Base-by-base conservation (phyloP, 2,797 vertebrate genomes). In the Vespertilio murinus region DNA sequence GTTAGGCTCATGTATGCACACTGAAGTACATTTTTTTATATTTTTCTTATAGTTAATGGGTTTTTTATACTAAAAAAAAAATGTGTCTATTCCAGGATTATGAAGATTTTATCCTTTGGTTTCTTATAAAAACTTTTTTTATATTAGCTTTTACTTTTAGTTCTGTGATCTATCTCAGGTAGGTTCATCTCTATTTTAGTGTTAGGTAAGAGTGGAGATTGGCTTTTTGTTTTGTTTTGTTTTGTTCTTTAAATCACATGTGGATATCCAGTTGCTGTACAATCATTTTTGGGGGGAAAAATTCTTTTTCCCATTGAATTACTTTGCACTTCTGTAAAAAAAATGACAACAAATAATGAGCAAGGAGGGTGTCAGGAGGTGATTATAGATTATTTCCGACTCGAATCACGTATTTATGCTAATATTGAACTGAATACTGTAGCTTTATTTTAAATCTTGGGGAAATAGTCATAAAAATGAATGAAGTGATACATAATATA, bases 391-490 rank as follows among this genome's bases (percentile, higher is more conserved):
- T 79, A 65, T 71, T 78, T 94, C 71, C 83, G 6, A 75, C 28
- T 88, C 2, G 30, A 18, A 64, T 45, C 30, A 59, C 38, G 11
- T 78, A 14, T 65, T 94, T 74, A 83, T 54, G 35, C 42, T 82
- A 64, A 54, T 77, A 47, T 23, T 56, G 65, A 28, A 87, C 28
- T 69, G 56, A 86, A 59, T n/a, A 77, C 30, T 65, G 5, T 64
- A 64, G 70, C 22, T 65, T 89, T 78, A 89, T 78, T 85, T 0
- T 52, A 87, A 79, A n/a, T 88, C 28, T 79, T 38, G 35, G 80
- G 80, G 84, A 81, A 85, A 30, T 9, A 73, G 67, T 67, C 47
- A 33, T 88, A 40, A 69, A 80, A 94, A 77, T 30, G 25, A 85
- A 47, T 71, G 42, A 85, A 75, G 1, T 71, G 38, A n/a, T 81